phyloP scores from a whole-genome alignment of 2,888 invertebrate genomes.

The Andrena dorsata region DNA sequence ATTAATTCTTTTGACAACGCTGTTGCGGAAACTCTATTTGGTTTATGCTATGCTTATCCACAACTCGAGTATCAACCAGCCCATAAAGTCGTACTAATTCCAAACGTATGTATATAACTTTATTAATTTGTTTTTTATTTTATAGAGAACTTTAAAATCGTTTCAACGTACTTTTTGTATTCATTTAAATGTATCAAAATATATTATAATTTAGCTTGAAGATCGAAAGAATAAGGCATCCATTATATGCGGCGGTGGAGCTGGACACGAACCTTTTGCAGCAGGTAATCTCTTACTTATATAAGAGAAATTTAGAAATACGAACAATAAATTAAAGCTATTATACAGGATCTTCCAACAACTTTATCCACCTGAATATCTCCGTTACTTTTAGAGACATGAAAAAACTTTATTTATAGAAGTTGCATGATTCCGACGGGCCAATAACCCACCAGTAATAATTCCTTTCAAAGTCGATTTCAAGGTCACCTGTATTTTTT shows the following conservation, averaged over 20 bases:
- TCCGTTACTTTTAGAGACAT: no score
- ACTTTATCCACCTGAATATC: no score
- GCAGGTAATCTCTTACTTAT: constrained; percentile 74
- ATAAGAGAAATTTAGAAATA: background rate
- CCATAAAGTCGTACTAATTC: constrained; percentile 78
- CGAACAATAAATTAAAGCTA: no score
- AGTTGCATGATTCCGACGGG: no score
- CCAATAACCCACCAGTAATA: no score
- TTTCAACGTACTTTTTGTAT: background rate
- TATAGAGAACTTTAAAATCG: no score
- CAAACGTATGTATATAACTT: constrained; percentile 74
- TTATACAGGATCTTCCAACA: no score
- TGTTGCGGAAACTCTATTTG: constrained; percentile 79
- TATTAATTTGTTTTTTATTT: background rate
- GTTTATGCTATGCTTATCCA: constrained; percentile 78
- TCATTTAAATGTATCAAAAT: background rate
- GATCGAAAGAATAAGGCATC: constrained; percentile 84
- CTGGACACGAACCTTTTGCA: constrained; percentile 92
- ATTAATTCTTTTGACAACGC: constrained; percentile 77
- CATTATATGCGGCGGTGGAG: constrained; percentile 92
- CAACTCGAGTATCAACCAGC: constrained; percentile 77
- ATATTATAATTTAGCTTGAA: constrained; percentile 69
- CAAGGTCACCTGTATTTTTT: no score
- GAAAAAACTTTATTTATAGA: no score
- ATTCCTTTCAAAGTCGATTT: no score